These are phyloP conservation scores for Corythoichthys haematopterus DNA, from an alignment of 2,113 vertebrate species.

Conservation along the genomic window DNA sequence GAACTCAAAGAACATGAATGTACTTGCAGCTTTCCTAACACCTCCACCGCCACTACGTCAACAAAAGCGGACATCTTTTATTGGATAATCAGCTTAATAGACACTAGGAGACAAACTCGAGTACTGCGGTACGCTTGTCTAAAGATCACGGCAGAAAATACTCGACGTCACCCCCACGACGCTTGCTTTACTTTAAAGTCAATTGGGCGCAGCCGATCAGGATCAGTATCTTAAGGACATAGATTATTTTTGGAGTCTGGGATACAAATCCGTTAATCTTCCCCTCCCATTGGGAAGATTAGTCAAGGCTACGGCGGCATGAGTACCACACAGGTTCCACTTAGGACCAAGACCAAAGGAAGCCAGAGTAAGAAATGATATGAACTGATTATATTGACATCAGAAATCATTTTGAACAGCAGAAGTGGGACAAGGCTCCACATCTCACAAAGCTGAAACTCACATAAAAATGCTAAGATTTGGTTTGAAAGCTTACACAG, in stretches of 20 bases:
- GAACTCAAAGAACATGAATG: background rate
- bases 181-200: background rate
- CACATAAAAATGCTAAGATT: background rate
- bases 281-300: conserved; percentile 21
- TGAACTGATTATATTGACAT: background rate
- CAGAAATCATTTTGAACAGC: background rate
- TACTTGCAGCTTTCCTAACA: background rate
- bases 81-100: conserved; percentile 31
- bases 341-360: background rate
- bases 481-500: background rate
- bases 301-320: background rate
- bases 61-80: conserved; percentile 26
- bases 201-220: conserved; percentile 5
- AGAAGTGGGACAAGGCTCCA: background rate
- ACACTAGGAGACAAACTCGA: background rate
- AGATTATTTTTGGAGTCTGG: conserved; percentile 20
- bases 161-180: background rate
- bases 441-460: background rate
- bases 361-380: background rate
- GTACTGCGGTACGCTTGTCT: background rate
- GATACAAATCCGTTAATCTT: conserved; percentile 19
- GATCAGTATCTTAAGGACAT: conserved; percentile 11
- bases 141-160: conserved; percentile 4
- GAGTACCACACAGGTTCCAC: background rate
- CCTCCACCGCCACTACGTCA: background rate